These are phyloP conservation scores for Zaprionus inermis DNA, from an alignment of 1,140 invertebrate species.

Conservation along the genomic window DNA sequence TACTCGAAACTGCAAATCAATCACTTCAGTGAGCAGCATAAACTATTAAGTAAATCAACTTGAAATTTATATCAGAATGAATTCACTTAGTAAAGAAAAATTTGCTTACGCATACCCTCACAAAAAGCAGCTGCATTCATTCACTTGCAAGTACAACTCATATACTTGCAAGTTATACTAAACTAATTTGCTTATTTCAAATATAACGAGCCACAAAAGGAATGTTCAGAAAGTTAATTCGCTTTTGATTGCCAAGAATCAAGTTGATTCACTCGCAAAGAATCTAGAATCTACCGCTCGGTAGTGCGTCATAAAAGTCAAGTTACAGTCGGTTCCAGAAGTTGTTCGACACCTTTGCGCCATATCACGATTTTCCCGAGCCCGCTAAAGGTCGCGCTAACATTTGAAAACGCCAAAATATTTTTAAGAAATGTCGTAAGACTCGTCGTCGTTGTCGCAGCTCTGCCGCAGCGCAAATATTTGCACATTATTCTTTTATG, in stretches of 20 bases:
- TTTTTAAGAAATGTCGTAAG: constrained; percentile 1
- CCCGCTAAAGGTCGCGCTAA: neutral
- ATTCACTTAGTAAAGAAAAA: neutral
- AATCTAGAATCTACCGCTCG: neutral
- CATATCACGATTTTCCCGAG: neutral
- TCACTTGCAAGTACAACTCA: neutral
- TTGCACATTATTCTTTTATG: constrained; percentile 6
- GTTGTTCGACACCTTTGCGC: neutral
- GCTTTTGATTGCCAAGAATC: too few species aligned
- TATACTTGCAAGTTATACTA: neutral
- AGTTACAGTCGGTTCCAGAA: neutral
- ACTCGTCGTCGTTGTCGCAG: neutral
- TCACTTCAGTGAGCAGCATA: neutral
- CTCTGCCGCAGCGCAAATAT: neutral
- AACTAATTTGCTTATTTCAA: neutral
- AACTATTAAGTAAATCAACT: neutral
- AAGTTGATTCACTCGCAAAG: too few species aligned
- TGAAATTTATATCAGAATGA: neutral
- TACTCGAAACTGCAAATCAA: neutral
- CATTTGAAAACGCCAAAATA: neutral
- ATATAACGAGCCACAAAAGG: neutral
- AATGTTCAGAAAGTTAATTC: neutral
- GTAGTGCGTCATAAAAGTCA: neutral
- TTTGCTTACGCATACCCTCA: neutral
- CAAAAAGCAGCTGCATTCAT: too few species aligned